Evolutionary conservation across 2,113 vertebrate species (phyloP), one percentile per base, ranked within the genome.

Genomic region (Syngnathus scovelli): DNA sequence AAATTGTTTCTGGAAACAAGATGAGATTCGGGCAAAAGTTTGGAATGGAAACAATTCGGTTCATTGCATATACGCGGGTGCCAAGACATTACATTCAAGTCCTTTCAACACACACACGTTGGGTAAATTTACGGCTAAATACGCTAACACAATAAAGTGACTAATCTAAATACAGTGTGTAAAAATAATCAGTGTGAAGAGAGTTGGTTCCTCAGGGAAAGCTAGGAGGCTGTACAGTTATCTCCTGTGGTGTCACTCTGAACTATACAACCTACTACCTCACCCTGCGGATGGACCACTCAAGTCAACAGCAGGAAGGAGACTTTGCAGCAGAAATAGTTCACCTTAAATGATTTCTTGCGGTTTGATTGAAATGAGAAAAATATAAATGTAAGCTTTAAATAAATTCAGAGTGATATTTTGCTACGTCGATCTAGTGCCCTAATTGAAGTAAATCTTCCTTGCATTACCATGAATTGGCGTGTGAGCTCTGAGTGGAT

Each of bases 261-360:
- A 97, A 97, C 95, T 95, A 98, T 96, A 98, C 96, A 98, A 98
- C 96, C 95, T 98, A 98, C 96, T 98, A 98, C 96, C 96, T 98
- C 95, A 98, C 77, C 95, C 94, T 93, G 95, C 12, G 83, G 81
- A 84, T 10, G 83, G 81, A 84, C 68, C 87, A 86, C 85, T 37
- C 64, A 71, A 76, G 69, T 37, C 77, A 70, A 46, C 61, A 59
- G 68, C 66, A 62, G 56, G 58, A 52, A 6, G 46, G 38, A 62
- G 23, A 54, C n/a, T 54, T 7, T 43, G 37, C 6, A 12, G 3
- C 18, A 15, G 12, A 6, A 61, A 59, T 18, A 18, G 27, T 37
- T 18, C 9, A 43, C 41, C 27, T 33, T 33, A 33, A 43, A 58
- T 7, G 6, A 16, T 55, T 27, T 55, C 13, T 48, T 48, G 19